Conservation (phyloP, 2,888 invertebrate species). For the Machimus atricapillus region DNA sequence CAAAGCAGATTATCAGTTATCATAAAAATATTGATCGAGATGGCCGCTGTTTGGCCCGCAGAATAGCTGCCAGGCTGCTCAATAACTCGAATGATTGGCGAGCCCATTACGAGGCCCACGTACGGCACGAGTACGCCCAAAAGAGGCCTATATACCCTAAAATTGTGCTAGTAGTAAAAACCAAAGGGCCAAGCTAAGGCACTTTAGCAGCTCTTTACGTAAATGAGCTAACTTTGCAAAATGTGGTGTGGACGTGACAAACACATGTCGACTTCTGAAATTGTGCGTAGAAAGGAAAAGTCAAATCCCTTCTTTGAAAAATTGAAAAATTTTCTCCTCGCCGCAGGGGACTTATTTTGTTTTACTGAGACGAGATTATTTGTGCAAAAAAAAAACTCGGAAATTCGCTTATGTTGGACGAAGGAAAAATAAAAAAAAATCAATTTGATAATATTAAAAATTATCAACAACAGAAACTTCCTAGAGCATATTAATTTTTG, state of each 20-base stretch:
- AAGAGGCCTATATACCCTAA: neutral
- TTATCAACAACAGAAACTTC: neutral
- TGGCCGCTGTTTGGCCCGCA: neutral
- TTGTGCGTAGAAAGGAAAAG: neutral
- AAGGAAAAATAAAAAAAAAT: neutral
- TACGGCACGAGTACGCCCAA: neutral
- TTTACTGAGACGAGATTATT: neutral
- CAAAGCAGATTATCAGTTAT: slow-evolving; percentile 18
- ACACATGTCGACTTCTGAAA: neutral
- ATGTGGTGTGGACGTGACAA: neutral
- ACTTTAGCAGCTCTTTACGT: neutral
- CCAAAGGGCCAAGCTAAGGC: neutral
- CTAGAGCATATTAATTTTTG: neutral
- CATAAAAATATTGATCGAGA: slow-evolving; percentile 16
- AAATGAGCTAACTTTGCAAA: neutral
- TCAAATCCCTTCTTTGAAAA: neutral
- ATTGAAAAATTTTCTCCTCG: neutral
- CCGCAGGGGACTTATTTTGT: neutral
- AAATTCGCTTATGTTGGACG: neutral
- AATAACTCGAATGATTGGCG: neutral
- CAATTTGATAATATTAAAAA: neutral
- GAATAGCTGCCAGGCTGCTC: neutral
- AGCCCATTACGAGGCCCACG: neutral
- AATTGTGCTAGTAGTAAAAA: neutral
- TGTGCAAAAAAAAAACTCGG: neutral